A percentile compares a stretch with the other conserved stretches of the same genome.
phyloP scores from a whole-genome alignment of 2,888 invertebrate genomes.

The Hypercompe scribonia region DNA sequence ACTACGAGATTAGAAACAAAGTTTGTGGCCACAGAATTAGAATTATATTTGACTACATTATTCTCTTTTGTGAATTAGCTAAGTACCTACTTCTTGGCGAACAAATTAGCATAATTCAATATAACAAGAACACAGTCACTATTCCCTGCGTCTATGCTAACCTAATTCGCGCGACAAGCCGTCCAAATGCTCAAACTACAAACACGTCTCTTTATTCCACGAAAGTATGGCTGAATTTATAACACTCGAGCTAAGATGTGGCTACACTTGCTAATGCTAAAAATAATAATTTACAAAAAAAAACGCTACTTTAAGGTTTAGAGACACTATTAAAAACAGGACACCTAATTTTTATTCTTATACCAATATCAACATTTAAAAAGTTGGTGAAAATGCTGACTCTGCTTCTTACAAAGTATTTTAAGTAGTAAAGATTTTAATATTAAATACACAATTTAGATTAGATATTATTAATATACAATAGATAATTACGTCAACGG shows the following conservation, averaged over 20 bases:
- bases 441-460: no score
- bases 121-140: background rate
- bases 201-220: constrained; percentile 2
- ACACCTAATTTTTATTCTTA: no score
- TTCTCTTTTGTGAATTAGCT: background rate
- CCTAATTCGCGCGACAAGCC: background rate
- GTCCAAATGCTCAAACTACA: background rate
- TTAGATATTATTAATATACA: no score
- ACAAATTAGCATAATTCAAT: background rate
- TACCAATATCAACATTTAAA: background rate
- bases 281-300: no score
- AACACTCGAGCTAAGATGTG: background rate
- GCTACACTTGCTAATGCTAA: background rate
- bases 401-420: background rate
- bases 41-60: background rate
- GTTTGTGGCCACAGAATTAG: no score
- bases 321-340: no score
- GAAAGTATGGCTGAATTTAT: constrained; percentile 4
- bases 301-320: no score
- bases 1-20: no score
- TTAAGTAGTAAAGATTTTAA: no score
- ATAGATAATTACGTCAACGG: no score
- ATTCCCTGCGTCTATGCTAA: background rate
- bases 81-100: background rate
- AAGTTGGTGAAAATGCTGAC: background rate